A percentile compares a stretch with the other conserved stretches of the same genome.
Evolutionary conservation across 1,140 invertebrate genomes (phyloP).

Genomic region (Pissodes strobi): DNA sequence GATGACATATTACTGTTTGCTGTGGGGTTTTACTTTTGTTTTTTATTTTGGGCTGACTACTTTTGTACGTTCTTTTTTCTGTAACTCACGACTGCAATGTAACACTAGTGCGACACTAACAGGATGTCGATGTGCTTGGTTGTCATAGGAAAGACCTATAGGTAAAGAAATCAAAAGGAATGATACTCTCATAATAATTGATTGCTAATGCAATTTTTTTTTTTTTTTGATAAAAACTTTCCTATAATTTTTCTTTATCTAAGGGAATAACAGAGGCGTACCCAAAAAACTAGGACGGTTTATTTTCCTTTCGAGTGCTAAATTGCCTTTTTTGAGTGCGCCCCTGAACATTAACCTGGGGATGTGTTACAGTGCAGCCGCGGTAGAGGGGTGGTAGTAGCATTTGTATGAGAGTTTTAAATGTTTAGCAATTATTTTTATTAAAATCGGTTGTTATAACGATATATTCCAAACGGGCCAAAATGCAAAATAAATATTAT

Average conservation of each 20-base stretch:
- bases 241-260: neutral
- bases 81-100: constrained; percentile 57
- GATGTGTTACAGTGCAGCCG: constrained; percentile 56
- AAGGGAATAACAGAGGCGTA: neutral
- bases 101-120: constrained; percentile 53
- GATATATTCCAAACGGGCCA: too few species aligned
- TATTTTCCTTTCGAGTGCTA: constrained; percentile 3
- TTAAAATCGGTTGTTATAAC: too few species aligned
- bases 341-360: constrained; percentile 37
- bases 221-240: too few species aligned
- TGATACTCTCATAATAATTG: too few species aligned
- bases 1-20: constrained; percentile 52
- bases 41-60: constrained; percentile 53
- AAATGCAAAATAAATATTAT: too few species aligned
- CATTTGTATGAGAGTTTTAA: constrained; percentile 30
- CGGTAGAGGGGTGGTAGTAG: constrained; percentile 46
- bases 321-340: constrained; percentile 16
- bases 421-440: constrained; percentile 24
- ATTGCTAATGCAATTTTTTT: too few species aligned
- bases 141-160: constrained; percentile 30
- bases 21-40: constrained; percentile 54
- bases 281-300: neutral
- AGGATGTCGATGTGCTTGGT: constrained; percentile 52
- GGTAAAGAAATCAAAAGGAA: too few species aligned
- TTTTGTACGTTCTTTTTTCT: constrained; percentile 52